Conservation (phyloP, 2,797 vertebrate species). For the Falco naumanni region DNA sequence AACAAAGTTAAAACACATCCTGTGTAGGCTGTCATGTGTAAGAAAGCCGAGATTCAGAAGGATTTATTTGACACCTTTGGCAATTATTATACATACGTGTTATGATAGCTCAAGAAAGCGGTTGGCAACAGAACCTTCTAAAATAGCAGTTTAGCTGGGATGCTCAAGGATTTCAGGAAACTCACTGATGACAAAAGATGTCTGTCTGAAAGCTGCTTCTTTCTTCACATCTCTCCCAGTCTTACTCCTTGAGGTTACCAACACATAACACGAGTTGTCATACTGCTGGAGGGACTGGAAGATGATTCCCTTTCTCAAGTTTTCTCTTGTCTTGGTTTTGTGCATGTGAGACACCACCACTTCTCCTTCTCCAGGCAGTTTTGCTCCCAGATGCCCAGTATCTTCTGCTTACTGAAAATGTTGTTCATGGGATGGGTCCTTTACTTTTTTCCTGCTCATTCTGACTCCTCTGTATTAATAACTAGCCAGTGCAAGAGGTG, state of each 20-base stretch:
- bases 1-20: constrained; percentile 2
- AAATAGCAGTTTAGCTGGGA: constrained; percentile 13
- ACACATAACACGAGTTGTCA: neutral
- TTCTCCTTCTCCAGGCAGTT: neutral
- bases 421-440: neutral
- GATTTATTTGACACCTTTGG: constrained; percentile 27
- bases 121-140: neutral
- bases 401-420: neutral
- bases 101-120: constrained; percentile 6
- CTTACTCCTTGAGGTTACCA: neutral
- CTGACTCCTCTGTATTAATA: neutral
- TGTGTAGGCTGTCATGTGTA: constrained; percentile 17
- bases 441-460: neutral
- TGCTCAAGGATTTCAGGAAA: neutral
- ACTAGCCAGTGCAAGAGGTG: neutral
- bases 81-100: constrained; percentile 39
- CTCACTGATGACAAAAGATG: neutral
- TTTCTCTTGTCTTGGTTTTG: neutral
- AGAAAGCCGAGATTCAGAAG: constrained; percentile 21
- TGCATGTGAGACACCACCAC: neutral
- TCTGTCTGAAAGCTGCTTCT: neutral
- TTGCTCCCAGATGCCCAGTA: neutral
- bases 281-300: neutral
- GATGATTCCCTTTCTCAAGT: neutral
- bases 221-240: neutral